phyloP scores from a whole-genome alignment of 1,140 invertebrate genomes.

The Eueides isabella region DNA sequence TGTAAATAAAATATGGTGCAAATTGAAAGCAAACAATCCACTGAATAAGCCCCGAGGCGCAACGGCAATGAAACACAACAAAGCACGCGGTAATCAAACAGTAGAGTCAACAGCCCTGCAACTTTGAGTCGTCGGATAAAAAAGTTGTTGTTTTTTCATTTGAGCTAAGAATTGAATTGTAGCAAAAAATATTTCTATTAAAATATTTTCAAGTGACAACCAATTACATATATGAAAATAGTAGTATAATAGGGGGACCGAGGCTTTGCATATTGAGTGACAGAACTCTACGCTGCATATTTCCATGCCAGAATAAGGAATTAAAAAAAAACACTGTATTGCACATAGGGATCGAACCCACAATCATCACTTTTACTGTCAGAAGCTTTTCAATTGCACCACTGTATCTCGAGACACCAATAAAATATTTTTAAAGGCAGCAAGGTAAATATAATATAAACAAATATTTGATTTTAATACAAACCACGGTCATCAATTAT shows the following conservation, averaged over 20 bases:
- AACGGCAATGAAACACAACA: slow-evolving; percentile 29
- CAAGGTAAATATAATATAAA: neutral
- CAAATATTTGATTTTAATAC: neutral
- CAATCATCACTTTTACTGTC: neutral
- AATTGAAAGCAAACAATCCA: slow-evolving; percentile 31
- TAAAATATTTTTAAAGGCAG: neutral
- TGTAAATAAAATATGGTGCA: slow-evolving; percentile 22
- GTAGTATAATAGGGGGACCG: no score
- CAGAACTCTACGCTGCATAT: neutral
- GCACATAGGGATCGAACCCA: neutral
- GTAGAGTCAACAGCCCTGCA: slow-evolving; percentile 28
- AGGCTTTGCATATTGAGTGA: neutral
- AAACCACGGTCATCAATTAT: slow-evolving; percentile 6
- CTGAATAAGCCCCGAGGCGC: slow-evolving; percentile 26
- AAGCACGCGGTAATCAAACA: slow-evolving; percentile 33
- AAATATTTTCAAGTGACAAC: neutral
- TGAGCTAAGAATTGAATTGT: neutral
- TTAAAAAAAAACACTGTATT: neutral
- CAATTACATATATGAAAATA: neutral
- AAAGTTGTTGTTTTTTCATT: neutral
- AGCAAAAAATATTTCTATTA: neutral
- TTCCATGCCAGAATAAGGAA: neutral
- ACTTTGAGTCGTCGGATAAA: neutral
- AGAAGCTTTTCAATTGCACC: no score
- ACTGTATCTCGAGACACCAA: neutral